Base-by-base conservation (phyloP, 1,140 invertebrate species). In the Leucophenga varia region DNA sequence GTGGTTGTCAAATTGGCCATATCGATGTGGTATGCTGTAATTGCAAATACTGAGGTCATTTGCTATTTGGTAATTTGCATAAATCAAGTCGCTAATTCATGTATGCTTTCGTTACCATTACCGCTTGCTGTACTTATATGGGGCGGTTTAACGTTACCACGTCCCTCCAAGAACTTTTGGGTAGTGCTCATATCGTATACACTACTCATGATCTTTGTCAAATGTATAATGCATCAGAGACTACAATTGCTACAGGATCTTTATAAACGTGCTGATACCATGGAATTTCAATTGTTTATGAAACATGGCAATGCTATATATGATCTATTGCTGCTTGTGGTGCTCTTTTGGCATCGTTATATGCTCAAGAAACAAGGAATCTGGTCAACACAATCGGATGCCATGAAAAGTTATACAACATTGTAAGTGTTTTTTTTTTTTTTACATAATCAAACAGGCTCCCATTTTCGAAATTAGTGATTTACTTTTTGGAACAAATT, bases 131-230 rank as follows among this genome's bases (percentile, higher is more conserved):
- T 97, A 3, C 95, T 98, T 69, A 80, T 97, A 4, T 99, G 97
- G 96, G 97, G 95, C 3, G 93, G 94, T 16, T 77, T 99, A 1
- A 94, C 91, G 2, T 90, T 97, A 50, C 96, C 96, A 1, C 78
- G 96, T 49, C 96, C 97, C 1, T 89, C 92, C 2, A 98, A 98
- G 78, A 92, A 87, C 0, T 98, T 98, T 74, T 98, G 96, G 96
- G 86, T 98, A 41, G 91, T 92, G 1, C 80, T 97, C 34, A 98
- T 99, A 55, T 94, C 94, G 0, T 99, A 99, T 60, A 95, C 93
- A 2, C 92, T 98, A 42, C 83, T 89, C 1, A 88, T 97, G 52
- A 93, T 99, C 21, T 16, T 84, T 97, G 2, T 83, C 96, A 41
- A 99, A 77, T 98, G 95, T 70, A 82, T 98, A 52, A 97, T 95